Conservation (phyloP, 2,113 vertebrate genomes). For the Thryonomys swinderianus region DNA sequence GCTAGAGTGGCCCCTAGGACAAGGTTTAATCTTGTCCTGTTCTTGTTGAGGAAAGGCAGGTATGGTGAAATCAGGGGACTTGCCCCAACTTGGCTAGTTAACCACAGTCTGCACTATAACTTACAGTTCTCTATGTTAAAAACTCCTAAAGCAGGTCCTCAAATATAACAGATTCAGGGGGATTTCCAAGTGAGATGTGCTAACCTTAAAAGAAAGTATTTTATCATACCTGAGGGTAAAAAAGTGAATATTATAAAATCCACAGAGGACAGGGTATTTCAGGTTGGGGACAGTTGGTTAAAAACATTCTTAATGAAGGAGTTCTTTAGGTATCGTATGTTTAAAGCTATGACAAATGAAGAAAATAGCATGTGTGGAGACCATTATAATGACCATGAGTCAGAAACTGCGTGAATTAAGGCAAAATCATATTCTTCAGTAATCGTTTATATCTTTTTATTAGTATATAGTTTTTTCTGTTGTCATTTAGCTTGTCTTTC, state of each 20-base stretch:
- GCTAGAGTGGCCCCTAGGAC: not conserved
- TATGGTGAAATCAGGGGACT: not conserved
- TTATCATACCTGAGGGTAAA: not conserved
- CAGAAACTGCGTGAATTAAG: slow-evolving; percentile 14
- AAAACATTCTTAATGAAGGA: not conserved
- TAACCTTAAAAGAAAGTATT: not conserved
- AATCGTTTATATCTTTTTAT: not conserved
- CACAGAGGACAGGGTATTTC: not conserved
- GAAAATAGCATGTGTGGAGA: not conserved
- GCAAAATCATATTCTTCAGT: not conserved
- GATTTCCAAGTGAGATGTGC: slow-evolving; percentile 4
- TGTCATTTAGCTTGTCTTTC: not conserved
- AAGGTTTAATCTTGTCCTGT: not conserved
- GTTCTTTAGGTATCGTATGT: not conserved
- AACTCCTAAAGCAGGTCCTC: not conserved
- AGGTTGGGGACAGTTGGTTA: not conserved
- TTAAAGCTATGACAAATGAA: not conserved
- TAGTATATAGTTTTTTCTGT: not conserved
- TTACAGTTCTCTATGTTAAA: not conserved
- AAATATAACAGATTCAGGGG: not conserved
- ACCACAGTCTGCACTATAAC: not conserved
- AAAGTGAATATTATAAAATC: not conserved
- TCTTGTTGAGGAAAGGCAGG: not conserved
- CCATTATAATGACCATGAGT: not conserved
- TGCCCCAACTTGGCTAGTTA: not conserved